Conservation (phyloP, 2,888 invertebrate genomes). For the Drosophila antonietae region DNA sequence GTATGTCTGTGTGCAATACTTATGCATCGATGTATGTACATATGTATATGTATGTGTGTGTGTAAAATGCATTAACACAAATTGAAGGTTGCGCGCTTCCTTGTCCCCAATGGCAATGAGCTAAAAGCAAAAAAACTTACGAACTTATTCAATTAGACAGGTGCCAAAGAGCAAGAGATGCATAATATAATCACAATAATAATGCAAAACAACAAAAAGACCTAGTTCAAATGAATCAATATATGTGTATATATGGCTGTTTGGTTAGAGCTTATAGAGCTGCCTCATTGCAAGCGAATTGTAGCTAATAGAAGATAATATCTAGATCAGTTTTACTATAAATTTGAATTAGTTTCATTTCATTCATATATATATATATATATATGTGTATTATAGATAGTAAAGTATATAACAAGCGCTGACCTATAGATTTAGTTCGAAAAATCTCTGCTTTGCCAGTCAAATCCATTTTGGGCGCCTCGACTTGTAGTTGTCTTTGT, state of each 20-base stretch:
- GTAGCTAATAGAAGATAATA: background rate
- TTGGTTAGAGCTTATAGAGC: background rate
- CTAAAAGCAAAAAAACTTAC: conserved; percentile 3
- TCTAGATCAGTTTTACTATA: too few relatives aligned
- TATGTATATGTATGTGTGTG: conserved; percentile 1
- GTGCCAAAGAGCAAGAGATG: background rate
- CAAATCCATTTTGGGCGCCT: background rate
- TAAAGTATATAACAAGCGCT: too few relatives aligned
- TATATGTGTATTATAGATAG: too few relatives aligned
- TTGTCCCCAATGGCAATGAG: conserved; percentile 23
- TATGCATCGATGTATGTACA: conserved; percentile 7
- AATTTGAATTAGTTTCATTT: too few relatives aligned
- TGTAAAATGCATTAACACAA: conserved; percentile 11
- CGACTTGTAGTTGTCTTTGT: background rate
- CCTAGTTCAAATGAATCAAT: conserved; percentile 3
- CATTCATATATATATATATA: too few relatives aligned
- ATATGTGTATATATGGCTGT: background rate
- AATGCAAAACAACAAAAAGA: background rate
- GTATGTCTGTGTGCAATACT: conserved; percentile 10
- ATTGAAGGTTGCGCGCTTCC: conserved; percentile 22
- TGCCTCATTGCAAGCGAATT: background rate
- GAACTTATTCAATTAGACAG: conserved; percentile 14
- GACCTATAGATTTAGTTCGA: background rate
- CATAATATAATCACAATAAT: background rate
- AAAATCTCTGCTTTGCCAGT: background rate